Conservation (phyloP, 2,888 invertebrate species). For the Ophraella communa region DNA sequence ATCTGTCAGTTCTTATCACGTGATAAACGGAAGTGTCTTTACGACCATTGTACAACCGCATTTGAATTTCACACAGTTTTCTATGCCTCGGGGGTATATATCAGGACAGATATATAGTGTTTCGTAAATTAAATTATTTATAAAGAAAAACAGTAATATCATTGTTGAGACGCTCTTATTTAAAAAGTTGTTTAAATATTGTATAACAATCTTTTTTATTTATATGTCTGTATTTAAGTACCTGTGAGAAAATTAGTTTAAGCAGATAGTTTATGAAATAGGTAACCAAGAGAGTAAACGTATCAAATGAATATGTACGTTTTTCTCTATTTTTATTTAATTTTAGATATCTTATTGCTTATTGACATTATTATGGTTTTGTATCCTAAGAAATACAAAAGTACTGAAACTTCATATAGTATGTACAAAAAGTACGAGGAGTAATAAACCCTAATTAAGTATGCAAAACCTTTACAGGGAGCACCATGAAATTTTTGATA, state of each 20-base stretch:
- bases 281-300: not conserved
- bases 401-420: too few species aligned
- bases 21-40: slow-evolving; percentile 43
- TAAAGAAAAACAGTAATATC: slow-evolving; percentile 10
- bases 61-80: slow-evolving; percentile 46
- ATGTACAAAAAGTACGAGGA: too few species aligned
- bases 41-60: slow-evolving; percentile 29
- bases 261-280: not conserved
- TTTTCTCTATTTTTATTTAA: too few species aligned
- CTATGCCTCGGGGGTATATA: slow-evolving; percentile 26
- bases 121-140: slow-evolving; percentile 36
- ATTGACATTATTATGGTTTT: too few species aligned
- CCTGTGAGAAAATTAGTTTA: not conserved
- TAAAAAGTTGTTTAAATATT: not conserved
- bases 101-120: slow-evolving; percentile 35
- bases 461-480: too few species aligned
- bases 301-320: too few species aligned
- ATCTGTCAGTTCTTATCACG: slow-evolving; percentile 39
- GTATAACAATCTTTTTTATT: not conserved
- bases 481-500: too few species aligned
- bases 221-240: not conserved
- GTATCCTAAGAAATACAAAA: too few species aligned
- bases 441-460: too few species aligned
- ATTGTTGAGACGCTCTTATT: not conserved
- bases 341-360: too few species aligned